A percentile compares a stretch with the other conserved stretches of the same genome.
These are phyloP conservation scores for Oligia strigilis DNA, from an alignment of 2,888 invertebrate genomes.

Conservation along the genomic window DNA sequence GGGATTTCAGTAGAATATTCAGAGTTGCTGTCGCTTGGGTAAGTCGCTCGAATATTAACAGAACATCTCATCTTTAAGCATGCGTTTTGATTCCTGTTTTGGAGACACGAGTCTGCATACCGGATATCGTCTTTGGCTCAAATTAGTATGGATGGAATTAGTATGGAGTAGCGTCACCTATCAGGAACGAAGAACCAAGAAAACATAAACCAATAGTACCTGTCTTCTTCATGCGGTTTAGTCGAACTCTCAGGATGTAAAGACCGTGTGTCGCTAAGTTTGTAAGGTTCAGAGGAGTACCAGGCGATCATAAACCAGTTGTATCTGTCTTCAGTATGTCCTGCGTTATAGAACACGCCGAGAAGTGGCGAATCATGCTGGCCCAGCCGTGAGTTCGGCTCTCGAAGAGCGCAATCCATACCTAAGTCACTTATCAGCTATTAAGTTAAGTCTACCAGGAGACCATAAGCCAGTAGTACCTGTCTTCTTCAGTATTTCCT, in stretches of 20 bases:
- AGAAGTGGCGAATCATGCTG: too few relatives aligned
- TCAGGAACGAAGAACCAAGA: not conserved
- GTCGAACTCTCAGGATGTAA: not conserved
- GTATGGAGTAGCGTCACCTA: not conserved
- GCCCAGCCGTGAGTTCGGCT: slow-evolving; percentile 86
- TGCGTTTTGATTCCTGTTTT: not conserved
- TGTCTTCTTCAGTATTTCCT: slow-evolving; percentile 84
- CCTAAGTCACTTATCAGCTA: not conserved
- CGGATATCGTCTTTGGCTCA: not conserved
- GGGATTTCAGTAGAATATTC: slow-evolving; percentile 22
- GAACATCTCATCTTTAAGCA: not conserved
- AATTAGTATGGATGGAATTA: not conserved
- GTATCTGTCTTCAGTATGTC: slow-evolving; percentile 83
- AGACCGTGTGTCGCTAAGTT: not conserved
- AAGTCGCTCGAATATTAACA: slow-evolving; percentile 11
- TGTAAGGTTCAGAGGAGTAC: not conserved
- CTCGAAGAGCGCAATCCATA: slow-evolving; percentile 73
- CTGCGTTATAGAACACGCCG: slow-evolving; percentile 86
- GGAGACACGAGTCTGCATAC: not conserved
- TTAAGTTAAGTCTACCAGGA: not conserved
- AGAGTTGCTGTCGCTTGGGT: slow-evolving; percentile 8
- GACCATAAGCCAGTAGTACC: slow-evolving; percentile 69
- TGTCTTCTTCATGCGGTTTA: not conserved
- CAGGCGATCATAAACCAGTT: not conserved
- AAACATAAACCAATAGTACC: not conserved